A percentile compares a stretch with the other conserved stretches of the same genome.
Evolutionary conservation across 92 coral and sea anemone species (phyloP).

Genomic region (Desmophyllum pertusum): DNA sequence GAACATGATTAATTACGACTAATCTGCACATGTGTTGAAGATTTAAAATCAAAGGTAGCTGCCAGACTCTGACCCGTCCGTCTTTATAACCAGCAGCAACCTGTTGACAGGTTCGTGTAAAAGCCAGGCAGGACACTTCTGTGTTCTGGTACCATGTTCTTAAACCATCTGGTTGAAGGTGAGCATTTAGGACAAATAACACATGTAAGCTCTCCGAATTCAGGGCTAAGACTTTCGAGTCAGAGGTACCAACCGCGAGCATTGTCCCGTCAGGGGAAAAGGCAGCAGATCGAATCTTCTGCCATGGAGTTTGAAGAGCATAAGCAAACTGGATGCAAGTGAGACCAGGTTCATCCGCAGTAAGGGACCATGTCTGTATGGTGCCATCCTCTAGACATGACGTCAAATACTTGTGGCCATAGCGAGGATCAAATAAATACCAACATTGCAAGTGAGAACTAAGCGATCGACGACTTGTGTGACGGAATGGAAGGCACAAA

Average conservation of each 20-base stretch:
- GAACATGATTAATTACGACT: constrained; percentile 74
- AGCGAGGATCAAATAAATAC: constrained; percentile 91
- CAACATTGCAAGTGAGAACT: constrained; percentile 78
- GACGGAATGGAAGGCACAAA: constrained; percentile 79
- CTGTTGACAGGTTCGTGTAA: constrained; percentile 90
- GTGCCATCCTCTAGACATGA: constrained; percentile 91
- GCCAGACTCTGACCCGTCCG: constrained; percentile 88
- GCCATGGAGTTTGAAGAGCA: constrained; percentile 88
- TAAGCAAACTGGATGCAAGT: constrained; percentile 80
- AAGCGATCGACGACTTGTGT: constrained; percentile 67
- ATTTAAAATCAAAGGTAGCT: constrained; percentile 75
- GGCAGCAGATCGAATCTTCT: constrained; percentile 81
- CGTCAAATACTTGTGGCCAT: constrained; percentile 80
- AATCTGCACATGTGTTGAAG: constrained; percentile 88
- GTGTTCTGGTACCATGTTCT: constrained; percentile 93
- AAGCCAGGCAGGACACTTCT: constrained; percentile 90
- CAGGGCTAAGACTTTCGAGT: constrained; percentile 77
- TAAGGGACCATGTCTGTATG: constrained; percentile 83
- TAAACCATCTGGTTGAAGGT: constrained; percentile 88
- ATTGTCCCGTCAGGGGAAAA: constrained; percentile 86
- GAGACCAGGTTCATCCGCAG: constrained; percentile 67
- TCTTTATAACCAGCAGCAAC: constrained; percentile 91
- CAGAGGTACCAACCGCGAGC: constrained; percentile 89
- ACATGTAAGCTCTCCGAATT: constrained; percentile 82
- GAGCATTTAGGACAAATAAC: constrained; percentile 79